Evolutionary conservation across 1,140 invertebrate species (phyloP).

Genomic region (Diuraphis noxia): DNA sequence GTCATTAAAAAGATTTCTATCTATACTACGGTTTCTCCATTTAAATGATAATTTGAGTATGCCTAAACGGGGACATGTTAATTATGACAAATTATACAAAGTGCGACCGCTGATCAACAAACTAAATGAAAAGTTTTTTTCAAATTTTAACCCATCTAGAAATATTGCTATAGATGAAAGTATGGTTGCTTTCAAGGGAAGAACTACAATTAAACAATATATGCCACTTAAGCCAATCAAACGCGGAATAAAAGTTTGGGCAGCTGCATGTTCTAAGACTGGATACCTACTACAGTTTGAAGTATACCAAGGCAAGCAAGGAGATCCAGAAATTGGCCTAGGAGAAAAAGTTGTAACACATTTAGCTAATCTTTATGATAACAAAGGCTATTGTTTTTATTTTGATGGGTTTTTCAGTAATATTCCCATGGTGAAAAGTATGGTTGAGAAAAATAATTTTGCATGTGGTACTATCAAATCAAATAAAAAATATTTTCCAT

Average conservation of each 20-base stretch:
- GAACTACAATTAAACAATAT: slow-evolving; percentile 54
- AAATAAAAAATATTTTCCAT: slow-evolving; percentile 24
- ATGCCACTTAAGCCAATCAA: slow-evolving; percentile 54
- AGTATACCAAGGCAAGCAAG: neutral
- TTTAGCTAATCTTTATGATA: neutral
- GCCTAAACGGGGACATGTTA: neutral
- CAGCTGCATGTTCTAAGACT: slow-evolving; percentile 15
- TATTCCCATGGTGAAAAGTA: neutral
- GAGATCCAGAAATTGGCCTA: neutral
- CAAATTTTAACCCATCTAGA: slow-evolving; percentile 33
- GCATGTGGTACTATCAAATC: neutral
- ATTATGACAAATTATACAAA: slow-evolving; percentile 55
- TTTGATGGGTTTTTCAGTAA: slow-evolving; percentile 20
- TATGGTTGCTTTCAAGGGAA: slow-evolving; percentile 55
- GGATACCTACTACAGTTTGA: slow-evolving; percentile 26
- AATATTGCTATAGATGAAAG: slow-evolving; percentile 54
- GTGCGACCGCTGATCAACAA: slow-evolving; percentile 44
- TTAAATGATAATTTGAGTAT: neutral
- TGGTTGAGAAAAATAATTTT: neutral
- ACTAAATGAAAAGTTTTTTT: slow-evolving; percentile 21
- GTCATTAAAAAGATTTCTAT: neutral
- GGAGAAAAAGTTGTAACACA: slow-evolving; percentile 8
- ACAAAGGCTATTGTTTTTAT: slow-evolving; percentile 22
- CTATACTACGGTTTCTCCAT: neutral
- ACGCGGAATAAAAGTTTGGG: slow-evolving; percentile 55